Evolutionary conservation across 1,140 invertebrate genomes (phyloP), one percentile per base, ranked within the genome.

Genomic region (Temnothorax curvispinosus): DNA sequence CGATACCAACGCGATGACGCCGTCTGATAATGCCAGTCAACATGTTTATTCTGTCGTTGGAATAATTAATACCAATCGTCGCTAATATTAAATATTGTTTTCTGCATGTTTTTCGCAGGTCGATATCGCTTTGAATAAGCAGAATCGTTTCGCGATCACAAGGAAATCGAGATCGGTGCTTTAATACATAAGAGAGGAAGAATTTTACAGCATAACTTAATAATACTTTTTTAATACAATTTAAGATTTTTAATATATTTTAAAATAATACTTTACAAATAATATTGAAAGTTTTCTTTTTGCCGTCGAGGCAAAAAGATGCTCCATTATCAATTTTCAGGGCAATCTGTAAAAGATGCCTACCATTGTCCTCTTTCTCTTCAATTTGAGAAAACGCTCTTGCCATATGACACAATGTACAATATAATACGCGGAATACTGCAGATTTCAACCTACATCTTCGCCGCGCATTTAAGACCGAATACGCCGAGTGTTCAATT

Each of bases 361-460:
- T 67, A n/a, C 7, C 13, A 9, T 78, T 4, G 8, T 54, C 2
- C 13, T 32, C 21, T 56, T n/a, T 27, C 56, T 38, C n/a, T 69
- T 1, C 47, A 27, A 56, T 56, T 54, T 38, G 5, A 69, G 0
- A 7, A 8, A 69, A 50, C 35, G 35, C 35, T 69, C 13, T 81
- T 81, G 50, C 21, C 50, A 32, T 81, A 81, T 81, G 47, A 81
- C 47, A 71, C 78, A 71, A 44, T 64, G 13, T 64, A 2, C 78
- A 58, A n/a, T 62, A 13, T 62, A 77, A 71, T 71, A 71, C 21
- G 38, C 35, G n/a, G 38, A 80, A n/a, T 69, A 69, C 52, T 65
- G 18, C 32, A 38, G 32, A 80, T 67, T 56, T 81, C 47, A 27
- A n/a, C 62, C 35, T 71, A 56, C 15, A 71, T 69, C 9, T 54